Conservation (phyloP, 2,797 vertebrate species). For the Podarcis siculus region DNA sequence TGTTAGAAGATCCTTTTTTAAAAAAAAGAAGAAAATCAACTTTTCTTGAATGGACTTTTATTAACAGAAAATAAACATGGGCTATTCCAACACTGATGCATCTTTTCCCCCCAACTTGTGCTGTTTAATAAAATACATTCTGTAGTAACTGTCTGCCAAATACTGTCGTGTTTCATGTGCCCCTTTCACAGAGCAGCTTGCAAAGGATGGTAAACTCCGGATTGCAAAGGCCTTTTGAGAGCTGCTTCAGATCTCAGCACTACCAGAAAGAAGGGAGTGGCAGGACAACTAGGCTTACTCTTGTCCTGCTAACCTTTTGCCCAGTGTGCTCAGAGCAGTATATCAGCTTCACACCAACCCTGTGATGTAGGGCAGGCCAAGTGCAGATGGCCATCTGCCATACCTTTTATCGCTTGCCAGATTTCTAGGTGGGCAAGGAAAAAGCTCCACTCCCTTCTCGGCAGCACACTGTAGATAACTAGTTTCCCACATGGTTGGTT, state of each 20-base stretch:
- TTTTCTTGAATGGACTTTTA: constrained; percentile 79
- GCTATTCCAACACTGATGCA: constrained; percentile 61
- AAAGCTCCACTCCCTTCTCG: not conserved
- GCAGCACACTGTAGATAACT: not conserved
- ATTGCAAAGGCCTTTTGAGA: no score
- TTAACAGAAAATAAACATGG: constrained; percentile 80
- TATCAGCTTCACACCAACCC: no score
- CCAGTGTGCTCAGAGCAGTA: not conserved
- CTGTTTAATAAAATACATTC: constrained; percentile 67
- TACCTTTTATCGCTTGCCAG: not conserved
- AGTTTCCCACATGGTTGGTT: not conserved
- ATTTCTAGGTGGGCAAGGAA: not conserved
- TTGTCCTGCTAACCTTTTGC: no score
- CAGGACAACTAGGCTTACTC: not conserved
- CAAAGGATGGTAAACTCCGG: rapidly evolving
- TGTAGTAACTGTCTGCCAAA: constrained; percentile 6
- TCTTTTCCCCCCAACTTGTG: constrained; percentile 58
- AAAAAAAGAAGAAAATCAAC: constrained; percentile 12
- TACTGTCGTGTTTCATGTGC: not conserved
- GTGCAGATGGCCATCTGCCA: not conserved
- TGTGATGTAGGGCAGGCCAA: not conserved
- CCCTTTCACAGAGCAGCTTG: not conserved
- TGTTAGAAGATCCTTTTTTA: not conserved
- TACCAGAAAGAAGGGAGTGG: not conserved
- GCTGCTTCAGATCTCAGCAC: not conserved